Conservation (phyloP, 2,888 invertebrate genomes). For the Leucania comma region DNA sequence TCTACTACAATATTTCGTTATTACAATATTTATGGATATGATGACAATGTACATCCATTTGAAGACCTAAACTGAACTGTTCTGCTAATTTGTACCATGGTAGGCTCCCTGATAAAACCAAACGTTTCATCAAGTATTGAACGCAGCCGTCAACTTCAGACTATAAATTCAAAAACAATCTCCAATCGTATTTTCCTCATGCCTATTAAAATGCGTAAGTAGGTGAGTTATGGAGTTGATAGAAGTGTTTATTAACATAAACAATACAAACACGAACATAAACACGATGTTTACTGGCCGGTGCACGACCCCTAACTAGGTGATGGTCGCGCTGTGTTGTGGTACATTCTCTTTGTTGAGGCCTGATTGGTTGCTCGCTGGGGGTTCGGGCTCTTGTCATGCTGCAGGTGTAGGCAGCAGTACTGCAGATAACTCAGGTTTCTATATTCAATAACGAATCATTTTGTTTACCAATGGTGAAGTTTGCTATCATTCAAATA, state of each 20-base stretch:
- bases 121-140: neutral
- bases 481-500: neutral
- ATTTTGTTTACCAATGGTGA: neutral
- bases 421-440: neutral
- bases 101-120: neutral
- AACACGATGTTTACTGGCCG: conserved; percentile 41
- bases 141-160: neutral
- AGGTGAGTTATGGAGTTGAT: conserved; percentile 36
- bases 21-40: too few relatives aligned
- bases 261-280: conserved; percentile 41
- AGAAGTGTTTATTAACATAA: conserved; percentile 51
- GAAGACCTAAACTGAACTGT: too few relatives aligned
- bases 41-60: too few relatives aligned
- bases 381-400: conserved; percentile 5
- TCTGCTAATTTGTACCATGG: too few relatives aligned
- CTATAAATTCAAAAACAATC: conserved; percentile 20
- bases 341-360: conserved; percentile 57
- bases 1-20: too few relatives aligned
- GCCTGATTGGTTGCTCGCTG: conserved; percentile 33
- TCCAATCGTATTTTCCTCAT: conserved; percentile 19
- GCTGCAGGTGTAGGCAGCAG: neutral
- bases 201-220: conserved; percentile 32
- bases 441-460: neutral
- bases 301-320: conserved; percentile 68
- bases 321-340: conserved; percentile 66